Conservation (phyloP, 2,797 vertebrate genomes). For the Ceryle rudis region DNA sequence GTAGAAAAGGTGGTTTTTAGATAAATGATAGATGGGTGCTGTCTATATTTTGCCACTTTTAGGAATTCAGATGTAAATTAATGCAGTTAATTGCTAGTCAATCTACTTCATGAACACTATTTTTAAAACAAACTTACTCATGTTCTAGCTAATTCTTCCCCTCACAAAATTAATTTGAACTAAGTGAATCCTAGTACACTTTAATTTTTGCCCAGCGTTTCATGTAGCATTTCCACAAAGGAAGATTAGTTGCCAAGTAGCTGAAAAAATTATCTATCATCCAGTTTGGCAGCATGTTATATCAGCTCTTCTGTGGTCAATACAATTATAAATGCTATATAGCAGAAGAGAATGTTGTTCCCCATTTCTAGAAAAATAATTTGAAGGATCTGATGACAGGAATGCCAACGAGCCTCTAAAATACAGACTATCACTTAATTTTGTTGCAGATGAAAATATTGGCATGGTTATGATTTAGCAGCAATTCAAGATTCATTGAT, state of each 20-base stretch:
- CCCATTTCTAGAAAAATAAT: neutral
- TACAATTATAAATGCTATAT: neutral
- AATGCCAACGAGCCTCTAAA: neutral
- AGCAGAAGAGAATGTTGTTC: neutral
- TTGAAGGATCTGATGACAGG: neutral
- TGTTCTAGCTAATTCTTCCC: neutral
- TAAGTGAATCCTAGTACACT: neutral
- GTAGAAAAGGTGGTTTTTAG: neutral
- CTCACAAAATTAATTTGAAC: neutral
- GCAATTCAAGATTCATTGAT: neutral
- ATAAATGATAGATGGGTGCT: neutral
- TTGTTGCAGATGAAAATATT: neutral
- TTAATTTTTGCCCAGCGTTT: neutral
- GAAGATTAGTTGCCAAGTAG: neutral
- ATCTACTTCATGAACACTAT: neutral
- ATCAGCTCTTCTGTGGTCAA: neutral
- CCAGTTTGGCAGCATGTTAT: neutral
- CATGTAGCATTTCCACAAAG: neutral
- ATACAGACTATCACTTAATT: neutral
- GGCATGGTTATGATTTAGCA: neutral
- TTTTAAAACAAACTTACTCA: neutral
- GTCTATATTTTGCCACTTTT: neutral
- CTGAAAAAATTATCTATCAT: neutral
- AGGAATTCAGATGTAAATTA: neutral
- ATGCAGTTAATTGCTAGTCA: neutral